A percentile compares a stretch with the other conserved stretches of the same genome.
These are phyloP conservation scores for Lordiphosa stackelbergi DNA, from an alignment of 1,140 invertebrate species.

Conservation along the genomic window DNA sequence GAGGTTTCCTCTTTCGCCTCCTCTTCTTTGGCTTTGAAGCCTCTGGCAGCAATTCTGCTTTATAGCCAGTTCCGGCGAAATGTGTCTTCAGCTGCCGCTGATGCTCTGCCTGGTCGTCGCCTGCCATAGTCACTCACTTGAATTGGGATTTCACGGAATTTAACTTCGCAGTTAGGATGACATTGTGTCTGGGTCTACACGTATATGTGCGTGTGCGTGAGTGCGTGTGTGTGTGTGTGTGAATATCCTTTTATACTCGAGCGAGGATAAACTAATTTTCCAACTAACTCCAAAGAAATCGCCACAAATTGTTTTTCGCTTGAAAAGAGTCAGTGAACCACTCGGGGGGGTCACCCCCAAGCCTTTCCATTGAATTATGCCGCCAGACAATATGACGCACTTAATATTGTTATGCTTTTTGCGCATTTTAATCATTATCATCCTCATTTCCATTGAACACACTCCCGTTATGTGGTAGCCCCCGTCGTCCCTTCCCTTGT, in stretches of 20 bases:
- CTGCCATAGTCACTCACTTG: slow-evolving; percentile 59
- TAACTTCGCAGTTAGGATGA: slow-evolving; percentile 68
- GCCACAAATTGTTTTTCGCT: slow-evolving; percentile 41
- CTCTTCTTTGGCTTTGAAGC: slow-evolving; percentile 23
- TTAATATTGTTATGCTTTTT: slow-evolving; percentile 45
- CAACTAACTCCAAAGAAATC: slow-evolving; percentile 50
- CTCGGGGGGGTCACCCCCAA: slow-evolving; percentile 7
- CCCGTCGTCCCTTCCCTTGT: not conserved
- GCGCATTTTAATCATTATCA: slow-evolving; percentile 23
- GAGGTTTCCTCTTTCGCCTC: slow-evolving; percentile 33
- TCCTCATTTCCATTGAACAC: slow-evolving; percentile 39
- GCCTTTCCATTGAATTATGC: slow-evolving; percentile 52
- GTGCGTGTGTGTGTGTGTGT: slow-evolving; percentile 24
- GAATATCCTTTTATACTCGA: slow-evolving; percentile 20
- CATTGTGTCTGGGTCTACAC: slow-evolving; percentile 37
- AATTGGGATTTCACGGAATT: slow-evolving; percentile 74
- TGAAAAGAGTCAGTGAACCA: slow-evolving; percentile 13
- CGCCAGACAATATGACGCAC: slow-evolving; percentile 27
- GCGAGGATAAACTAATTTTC: slow-evolving; percentile 72
- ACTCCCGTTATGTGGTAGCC: slow-evolving; percentile 16
- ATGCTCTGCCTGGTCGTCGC: slow-evolving; percentile 14
- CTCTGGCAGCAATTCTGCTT: slow-evolving; percentile 56
- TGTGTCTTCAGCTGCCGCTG: slow-evolving; percentile 66
- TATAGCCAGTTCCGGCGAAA: slow-evolving; percentile 69
- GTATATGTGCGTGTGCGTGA: slow-evolving; percentile 11